Base-by-base conservation (phyloP, 2,888 invertebrate genomes). In the Troides oblongomaculatus region DNA sequence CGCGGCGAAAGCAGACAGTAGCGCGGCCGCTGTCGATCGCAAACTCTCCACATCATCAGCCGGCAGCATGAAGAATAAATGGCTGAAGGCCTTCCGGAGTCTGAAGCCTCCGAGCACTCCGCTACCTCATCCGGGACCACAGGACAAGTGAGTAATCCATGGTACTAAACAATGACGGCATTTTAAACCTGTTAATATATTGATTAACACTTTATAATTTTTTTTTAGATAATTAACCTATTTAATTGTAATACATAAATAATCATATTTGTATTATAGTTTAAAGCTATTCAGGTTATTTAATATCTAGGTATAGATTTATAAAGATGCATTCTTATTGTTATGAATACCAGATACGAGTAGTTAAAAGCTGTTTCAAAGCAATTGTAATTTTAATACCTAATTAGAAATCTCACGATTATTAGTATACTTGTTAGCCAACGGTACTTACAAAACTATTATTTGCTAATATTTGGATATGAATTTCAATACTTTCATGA, bases 61-160 rank as follows among this genome's bases (percentile, higher is more conserved):
- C 76, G 96, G 96, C 82, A 96, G 96, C 88, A 98, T 98, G 95
- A 98, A 98, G 93, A 97, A 97, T 86, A 98, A 98, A 94, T 99
- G 99, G 99, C 93, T 98, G 82, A 99, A 98, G 91, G 99, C 99
- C 75, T 98, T 99, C 94, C 96, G 97, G 87, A 98, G 97, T 89
- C 94, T 99, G 77, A 98, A 98, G 92, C 97, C 97, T 59, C 96
- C 96, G 77, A 94, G 94, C 76, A 94, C 93, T 72, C 94, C 93
- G 64, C 90, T 87, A 72, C 93, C 86, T 70, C 90, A 90, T 76
- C 90, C 86, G 72, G 93, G 85, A 39, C 90, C 85, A 63, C 90
- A 87, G 67, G 93, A 86, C 91, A 92, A 91, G 92, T 92, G 86
- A 81, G 90, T 75, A 62, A 7, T 53, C 18, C 53, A 53, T 50